Conservation (phyloP, 1,140 invertebrate species). For the Nasonia giraulti region DNA sequence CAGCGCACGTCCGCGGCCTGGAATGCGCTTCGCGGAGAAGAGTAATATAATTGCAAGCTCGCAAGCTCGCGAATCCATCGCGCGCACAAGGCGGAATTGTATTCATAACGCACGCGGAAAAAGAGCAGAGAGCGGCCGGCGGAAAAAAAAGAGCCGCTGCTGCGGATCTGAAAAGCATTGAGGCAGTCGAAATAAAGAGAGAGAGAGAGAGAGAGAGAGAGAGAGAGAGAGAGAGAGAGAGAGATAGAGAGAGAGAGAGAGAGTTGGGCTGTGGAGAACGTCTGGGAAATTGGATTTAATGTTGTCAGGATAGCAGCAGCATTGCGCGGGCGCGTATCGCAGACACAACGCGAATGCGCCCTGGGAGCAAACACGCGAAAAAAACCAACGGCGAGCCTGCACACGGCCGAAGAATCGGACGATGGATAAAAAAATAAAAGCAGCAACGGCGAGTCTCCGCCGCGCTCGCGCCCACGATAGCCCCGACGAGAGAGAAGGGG, state of each 20-base stretch:
- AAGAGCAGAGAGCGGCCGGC: not conserved
- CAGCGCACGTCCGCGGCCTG: not conserved
- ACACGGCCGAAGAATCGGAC: not conserved
- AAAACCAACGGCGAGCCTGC: constrained; percentile 27
- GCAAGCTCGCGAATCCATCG: not conserved
- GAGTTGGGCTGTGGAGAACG: constrained; percentile 17
- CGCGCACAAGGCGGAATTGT: constrained; percentile 22
- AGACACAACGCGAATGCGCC: not conserved
- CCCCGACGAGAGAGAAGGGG: not conserved
- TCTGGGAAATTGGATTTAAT: constrained; percentile 62
- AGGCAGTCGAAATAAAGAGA: constrained; percentile 52
- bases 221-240: too few species aligned
- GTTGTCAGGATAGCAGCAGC: constrained; percentile 51
- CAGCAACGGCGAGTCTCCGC: not conserved
- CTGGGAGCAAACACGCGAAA: not conserved
- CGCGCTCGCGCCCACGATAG: constrained; percentile 4
- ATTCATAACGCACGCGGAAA: constrained; percentile 6
- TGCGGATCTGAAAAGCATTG: constrained; percentile 42
- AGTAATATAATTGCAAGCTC: constrained; percentile 32
- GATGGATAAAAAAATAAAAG: constrained; percentile 36
- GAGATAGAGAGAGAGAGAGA: too few species aligned
- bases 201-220: not conserved
- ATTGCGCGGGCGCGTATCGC: constrained; percentile 5
- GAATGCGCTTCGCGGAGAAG: constrained; percentile 23
- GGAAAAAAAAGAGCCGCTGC: not conserved